phyloP scores from a whole-genome alignment of 2,113 vertebrate species.

The Gallinago undulata region DNA sequence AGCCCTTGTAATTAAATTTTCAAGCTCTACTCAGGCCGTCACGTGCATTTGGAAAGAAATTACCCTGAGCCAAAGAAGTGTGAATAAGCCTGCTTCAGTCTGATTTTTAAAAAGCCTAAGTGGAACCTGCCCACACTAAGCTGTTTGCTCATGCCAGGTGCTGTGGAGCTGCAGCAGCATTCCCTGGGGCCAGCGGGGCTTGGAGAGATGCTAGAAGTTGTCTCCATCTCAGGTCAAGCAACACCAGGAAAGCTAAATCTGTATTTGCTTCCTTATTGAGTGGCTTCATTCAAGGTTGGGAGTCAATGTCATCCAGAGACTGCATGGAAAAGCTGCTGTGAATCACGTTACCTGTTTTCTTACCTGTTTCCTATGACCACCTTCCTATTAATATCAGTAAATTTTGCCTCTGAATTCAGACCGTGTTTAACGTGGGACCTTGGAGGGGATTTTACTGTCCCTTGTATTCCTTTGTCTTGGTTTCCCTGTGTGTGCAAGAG shows the following conservation, averaged over 20 bases:
- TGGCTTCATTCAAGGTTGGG: not conserved
- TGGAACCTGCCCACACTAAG: not conserved
- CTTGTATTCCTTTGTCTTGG: not conserved
- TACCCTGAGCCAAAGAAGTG: not conserved
- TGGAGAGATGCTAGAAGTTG: not conserved
- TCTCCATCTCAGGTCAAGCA: not conserved
- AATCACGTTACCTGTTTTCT: not conserved
- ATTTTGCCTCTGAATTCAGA: not conserved
- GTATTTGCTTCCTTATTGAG: fast-evolving
- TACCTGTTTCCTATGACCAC: not conserved
- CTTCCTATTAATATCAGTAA: not conserved
- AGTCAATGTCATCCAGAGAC: not conserved
- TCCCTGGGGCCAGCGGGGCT: not conserved
- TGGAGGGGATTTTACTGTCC: too few relatives aligned
- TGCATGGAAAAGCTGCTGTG: not conserved
- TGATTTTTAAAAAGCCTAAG: not conserved
- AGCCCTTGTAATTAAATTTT: not conserved
- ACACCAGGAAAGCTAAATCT: not conserved
- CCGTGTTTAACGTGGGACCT: not conserved
- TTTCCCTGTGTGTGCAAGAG: not conserved
- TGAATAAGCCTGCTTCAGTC: not conserved
- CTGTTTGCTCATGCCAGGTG: not conserved
- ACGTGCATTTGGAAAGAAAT: not conserved
- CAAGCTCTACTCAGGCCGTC: not conserved
- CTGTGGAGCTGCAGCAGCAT: not conserved